Base-by-base conservation (phyloP, 2,888 invertebrate species). In the Xanthia togata region DNA sequence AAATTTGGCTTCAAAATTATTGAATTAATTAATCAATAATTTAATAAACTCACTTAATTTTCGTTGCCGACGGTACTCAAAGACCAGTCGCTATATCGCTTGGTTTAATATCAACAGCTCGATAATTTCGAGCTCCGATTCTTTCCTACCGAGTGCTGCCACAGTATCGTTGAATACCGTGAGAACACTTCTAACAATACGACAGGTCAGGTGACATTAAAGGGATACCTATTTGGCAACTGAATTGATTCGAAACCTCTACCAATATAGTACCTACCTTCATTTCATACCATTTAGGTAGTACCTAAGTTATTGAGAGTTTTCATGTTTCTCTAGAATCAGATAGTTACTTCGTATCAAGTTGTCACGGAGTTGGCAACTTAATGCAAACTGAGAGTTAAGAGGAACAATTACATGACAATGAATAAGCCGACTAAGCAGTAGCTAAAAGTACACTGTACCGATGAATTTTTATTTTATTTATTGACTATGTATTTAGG, bases 121-220 rank as follows among this genome's bases (percentile, higher is more conserved):
- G 76, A 85, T 80, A 80, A 85, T 79, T 79, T 85, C 38, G 59
- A 55, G 8, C 50, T 31, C 35, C 23, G 65, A 72, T 83, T 72
- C 59, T 79, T 76, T 69, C 31, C 74, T 64, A 63, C 70, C 14
- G 38, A 70, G 69, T 11, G 2, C 17, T 20, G 35, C 69, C 71
- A 81, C 71, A 57, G 60, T 57, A 60, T 1, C 3, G 55, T 4
- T 20, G 38, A 53, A 47, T 12, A 0, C 69, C 50, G 59, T 79
- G 59, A 20, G 44, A 47, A 4, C 1, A 77, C 38, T 70, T 59
- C 1, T 0, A 44, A 70, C 70, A 70, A 79, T 47, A 57, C 14
- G 35, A 44, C 76, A 76, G 60, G 31, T 31, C 31, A 31, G 31
- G 31, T 31, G 1, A 31, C 31, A 31, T 31, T 31, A 31, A 2